A percentile compares a stretch with the other conserved stretches of the same genome.
These are phyloP conservation scores for Bucco capensis DNA, from an alignment of 2,113 vertebrate species.

Conservation along the genomic window DNA sequence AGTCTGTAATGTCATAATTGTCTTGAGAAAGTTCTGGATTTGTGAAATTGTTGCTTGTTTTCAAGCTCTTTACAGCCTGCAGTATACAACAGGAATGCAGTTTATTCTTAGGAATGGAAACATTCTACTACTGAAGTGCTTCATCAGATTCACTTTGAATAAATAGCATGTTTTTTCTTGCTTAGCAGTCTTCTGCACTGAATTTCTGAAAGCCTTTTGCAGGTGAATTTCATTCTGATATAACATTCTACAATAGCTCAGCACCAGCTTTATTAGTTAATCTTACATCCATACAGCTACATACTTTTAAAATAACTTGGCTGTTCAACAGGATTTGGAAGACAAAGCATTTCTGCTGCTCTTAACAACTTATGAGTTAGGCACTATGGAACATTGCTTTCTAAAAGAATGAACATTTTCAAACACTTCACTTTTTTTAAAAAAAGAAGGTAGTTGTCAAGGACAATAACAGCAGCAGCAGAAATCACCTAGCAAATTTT, in stretches of 20 bases:
- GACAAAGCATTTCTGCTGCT: background rate
- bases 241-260: background rate
- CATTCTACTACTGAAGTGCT: background rate
- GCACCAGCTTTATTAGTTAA: background rate
- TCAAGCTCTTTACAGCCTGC: background rate
- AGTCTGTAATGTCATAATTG: background rate
- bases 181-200: background rate
- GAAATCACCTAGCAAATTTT: background rate
- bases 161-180: background rate
- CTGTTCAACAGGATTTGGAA: background rate
- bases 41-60: background rate
- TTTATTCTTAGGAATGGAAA: background rate
- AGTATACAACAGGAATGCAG: background rate
- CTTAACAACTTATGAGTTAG: background rate
- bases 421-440: background rate
- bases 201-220: background rate
- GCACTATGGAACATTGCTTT: background rate
- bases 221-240: background rate
- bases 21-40: background rate
- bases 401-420: constrained; percentile 7
- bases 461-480: background rate
- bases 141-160: background rate
- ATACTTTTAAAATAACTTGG: background rate
- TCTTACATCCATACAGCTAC: background rate
- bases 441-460: background rate